A percentile compares a stretch with the other conserved stretches of the same genome.
phyloP scores from a whole-genome alignment of 2,888 invertebrate genomes.

The Drosophila borealis region DNA sequence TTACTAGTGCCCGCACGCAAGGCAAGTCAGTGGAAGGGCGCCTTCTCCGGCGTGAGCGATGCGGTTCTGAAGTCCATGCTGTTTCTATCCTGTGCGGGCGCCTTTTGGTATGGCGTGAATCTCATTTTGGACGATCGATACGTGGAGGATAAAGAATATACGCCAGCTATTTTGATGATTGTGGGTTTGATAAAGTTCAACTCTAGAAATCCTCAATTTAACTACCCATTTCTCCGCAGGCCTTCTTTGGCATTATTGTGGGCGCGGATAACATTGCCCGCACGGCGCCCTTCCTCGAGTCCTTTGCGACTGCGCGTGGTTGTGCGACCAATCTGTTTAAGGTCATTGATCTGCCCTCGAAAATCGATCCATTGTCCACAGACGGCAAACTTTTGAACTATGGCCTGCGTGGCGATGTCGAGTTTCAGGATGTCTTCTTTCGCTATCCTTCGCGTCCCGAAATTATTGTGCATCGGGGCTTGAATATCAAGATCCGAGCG shows the following conservation, averaged over 20 bases:
- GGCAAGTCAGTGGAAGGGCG: conserved; percentile 88
- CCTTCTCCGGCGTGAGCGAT: conserved; percentile 89
- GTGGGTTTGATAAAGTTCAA: conserved; percentile 85
- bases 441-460: conserved; percentile 92
- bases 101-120: conserved; percentile 93
- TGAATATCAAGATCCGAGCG: conserved; percentile 87
- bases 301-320: conserved; percentile 90
- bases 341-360: conserved; percentile 90
- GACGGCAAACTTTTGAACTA: conserved; percentile 88
- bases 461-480: conserved; percentile 89
- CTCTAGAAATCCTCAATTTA: rapidly evolving
- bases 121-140: conserved; percentile 89
- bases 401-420: conserved; percentile 88
- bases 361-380: conserved; percentile 89
- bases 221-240: conserved; percentile 47
- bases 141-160: conserved; percentile 87
- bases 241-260: conserved; percentile 91
- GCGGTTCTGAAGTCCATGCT: conserved; percentile 91
- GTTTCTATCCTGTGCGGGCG: conserved; percentile 90
- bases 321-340: conserved; percentile 90
- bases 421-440: conserved; percentile 90
- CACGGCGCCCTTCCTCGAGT: conserved; percentile 91
- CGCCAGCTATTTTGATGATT: conserved; percentile 90
- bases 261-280: conserved; percentile 92
- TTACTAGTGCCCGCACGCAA: conserved; percentile 88